Conservation (phyloP, 2,888 invertebrate genomes). For the Proisotoma minuta region DNA sequence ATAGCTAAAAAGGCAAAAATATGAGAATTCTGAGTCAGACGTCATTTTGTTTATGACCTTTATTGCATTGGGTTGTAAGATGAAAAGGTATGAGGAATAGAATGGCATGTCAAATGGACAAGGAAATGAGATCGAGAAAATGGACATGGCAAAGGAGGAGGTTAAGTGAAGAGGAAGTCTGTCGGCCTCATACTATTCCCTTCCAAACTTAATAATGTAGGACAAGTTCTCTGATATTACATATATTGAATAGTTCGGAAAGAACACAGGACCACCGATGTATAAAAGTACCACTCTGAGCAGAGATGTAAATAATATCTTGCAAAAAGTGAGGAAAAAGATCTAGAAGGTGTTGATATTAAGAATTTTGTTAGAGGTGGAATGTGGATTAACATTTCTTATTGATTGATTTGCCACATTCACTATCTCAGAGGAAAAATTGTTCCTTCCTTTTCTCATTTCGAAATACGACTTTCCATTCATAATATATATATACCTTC, state of each 20-base stretch:
- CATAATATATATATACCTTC: conserved; percentile 1
- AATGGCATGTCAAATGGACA: conserved; percentile 10
- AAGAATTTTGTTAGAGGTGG: too few relatives aligned
- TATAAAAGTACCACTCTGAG: too few relatives aligned
- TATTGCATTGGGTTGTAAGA: conserved; percentile 1
- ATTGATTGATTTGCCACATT: conserved; percentile 23
- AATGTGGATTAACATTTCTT: conserved; percentile 8
- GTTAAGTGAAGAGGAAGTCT: not conserved
- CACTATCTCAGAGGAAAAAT: conserved; percentile 19
- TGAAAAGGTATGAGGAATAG: not conserved
- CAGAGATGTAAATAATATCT: too few relatives aligned
- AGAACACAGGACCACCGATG: too few relatives aligned
- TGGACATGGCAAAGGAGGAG: not conserved
- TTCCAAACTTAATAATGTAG: too few relatives aligned
- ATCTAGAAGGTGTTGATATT: not conserved
- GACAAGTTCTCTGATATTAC: too few relatives aligned
- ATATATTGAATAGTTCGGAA: too few relatives aligned
- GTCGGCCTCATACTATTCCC: too few relatives aligned
- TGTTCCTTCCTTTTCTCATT: conserved; percentile 18
- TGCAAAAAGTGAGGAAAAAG: too few relatives aligned
- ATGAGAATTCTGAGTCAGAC: too few relatives aligned
- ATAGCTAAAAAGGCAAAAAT: too few relatives aligned
- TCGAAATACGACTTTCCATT: conserved; percentile 14
- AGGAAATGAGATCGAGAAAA: conserved; percentile 11
- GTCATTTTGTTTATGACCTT: conserved; percentile 8